A percentile compares a stretch with the other conserved stretches of the same genome.
phyloP scores from a whole-genome alignment of 2,888 invertebrate genomes.

The Eubasilissa splendida region DNA sequence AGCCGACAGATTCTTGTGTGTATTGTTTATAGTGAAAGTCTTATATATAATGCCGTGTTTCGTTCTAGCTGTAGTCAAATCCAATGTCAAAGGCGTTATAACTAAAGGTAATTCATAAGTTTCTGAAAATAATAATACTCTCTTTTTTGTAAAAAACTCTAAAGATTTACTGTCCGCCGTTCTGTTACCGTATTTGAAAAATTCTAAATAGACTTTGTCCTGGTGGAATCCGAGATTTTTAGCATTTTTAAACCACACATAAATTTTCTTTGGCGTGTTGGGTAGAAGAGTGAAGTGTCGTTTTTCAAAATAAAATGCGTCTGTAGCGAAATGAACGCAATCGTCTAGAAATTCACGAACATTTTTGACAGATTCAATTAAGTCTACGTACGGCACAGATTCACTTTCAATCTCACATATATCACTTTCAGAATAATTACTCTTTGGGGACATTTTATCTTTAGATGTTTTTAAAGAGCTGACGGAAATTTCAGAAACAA shows the following conservation, averaged over 20 bases:
- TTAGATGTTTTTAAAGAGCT: background rate
- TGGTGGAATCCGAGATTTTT: conserved; percentile 37
- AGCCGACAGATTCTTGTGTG: conserved; percentile 31
- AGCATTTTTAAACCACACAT: conserved; percentile 39
- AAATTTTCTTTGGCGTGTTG: conserved; percentile 26
- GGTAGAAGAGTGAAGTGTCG: conserved; percentile 20
- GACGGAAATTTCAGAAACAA: background rate
- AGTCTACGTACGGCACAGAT: background rate
- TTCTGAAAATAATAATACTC: conserved; percentile 34
- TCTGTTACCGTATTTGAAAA: conserved; percentile 29
- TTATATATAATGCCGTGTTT: background rate
- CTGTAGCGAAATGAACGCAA: conserved; percentile 20
- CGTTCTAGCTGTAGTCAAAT: conserved; percentile 3
- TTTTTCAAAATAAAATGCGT: conserved; percentile 38
- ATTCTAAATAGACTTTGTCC: conserved; percentile 27
- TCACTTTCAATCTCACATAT: conserved; percentile 3
- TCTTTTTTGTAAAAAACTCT: conserved; percentile 21
- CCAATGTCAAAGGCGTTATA: conserved; percentile 35
- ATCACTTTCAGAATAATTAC: conserved; percentile 2
- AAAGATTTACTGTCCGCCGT: conserved; percentile 1
- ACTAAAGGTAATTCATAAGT: conserved; percentile 36
- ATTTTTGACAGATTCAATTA: background rate
- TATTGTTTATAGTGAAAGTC: conserved; percentile 23
- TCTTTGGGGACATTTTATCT: conserved; percentile 2
- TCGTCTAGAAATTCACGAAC: conserved; percentile 12